These are phyloP conservation scores for Osedax fenrisi DNA, from an alignment of 2,888 invertebrate species.

Conservation along the genomic window DNA sequence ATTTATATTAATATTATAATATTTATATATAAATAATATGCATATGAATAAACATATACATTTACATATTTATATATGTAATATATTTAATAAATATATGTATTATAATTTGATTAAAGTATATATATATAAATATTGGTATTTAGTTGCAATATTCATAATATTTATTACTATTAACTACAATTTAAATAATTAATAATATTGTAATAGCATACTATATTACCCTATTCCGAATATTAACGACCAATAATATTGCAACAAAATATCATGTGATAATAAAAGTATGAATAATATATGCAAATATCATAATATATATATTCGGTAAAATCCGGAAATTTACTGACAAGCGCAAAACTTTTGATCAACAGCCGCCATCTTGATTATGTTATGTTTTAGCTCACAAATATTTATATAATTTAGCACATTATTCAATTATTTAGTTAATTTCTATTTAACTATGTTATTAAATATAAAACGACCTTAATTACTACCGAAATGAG, in stretches of 20 bases:
- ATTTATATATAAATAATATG: background rate
- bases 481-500: background rate
- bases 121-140: background rate
- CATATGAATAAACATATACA: background rate
- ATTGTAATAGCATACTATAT: no score
- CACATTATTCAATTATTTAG: background rate
- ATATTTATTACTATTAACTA: no score
- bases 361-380: slow-evolving; percentile 90
- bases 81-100: background rate
- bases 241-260: slow-evolving; percentile 26
- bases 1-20: background rate
- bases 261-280: slow-evolving; percentile 39
- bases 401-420: background rate
- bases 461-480: background rate
- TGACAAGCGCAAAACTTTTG: slow-evolving; percentile 88
- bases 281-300: slow-evolving; percentile 45
- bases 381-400: slow-evolving; percentile 49
- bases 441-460: background rate
- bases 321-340: slow-evolving; percentile 54
- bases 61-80: background rate
- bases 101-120: background rate
- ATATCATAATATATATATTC: slow-evolving; percentile 40
- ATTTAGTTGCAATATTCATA: no score
- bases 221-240: no score
- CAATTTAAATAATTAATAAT: no score